phyloP scores from a whole-genome alignment of 2,113 vertebrate species.

The Monopterus albus region DNA sequence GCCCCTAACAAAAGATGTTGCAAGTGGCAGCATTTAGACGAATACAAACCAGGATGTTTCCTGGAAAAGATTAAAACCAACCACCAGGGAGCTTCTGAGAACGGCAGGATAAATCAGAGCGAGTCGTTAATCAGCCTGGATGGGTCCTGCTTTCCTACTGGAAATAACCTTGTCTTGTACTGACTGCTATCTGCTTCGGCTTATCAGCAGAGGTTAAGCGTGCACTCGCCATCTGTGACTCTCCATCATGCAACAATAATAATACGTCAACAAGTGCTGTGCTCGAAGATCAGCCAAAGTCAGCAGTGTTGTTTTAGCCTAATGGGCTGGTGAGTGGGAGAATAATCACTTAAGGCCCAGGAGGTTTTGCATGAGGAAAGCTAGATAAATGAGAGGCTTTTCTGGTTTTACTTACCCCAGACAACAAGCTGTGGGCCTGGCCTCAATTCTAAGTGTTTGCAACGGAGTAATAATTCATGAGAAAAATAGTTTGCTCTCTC shows the following conservation, averaged over 20 bases:
- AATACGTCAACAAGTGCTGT: neutral
- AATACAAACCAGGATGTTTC: too few species aligned
- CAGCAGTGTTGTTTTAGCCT: constrained; percentile 43
- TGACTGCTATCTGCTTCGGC: constrained; percentile 33
- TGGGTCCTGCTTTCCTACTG: constrained; percentile 9
- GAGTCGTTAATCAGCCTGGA: constrained; percentile 37
- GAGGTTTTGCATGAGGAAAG: constrained; percentile 39
- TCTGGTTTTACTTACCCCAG: constrained; percentile 19
- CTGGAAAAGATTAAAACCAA: constrained; percentile 41
- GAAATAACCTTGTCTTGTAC: constrained; percentile 37
- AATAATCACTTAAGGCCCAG: constrained; percentile 52
- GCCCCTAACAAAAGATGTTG: too few species aligned
- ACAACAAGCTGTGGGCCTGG: constrained; percentile 24
- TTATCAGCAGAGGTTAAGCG: constrained; percentile 46
- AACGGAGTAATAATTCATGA: constrained; percentile 59
- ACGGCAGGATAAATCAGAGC: constrained; percentile 3
- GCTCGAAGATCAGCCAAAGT: constrained; percentile 46
- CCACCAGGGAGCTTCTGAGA: neutral
- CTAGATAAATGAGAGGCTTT: constrained; percentile 36
- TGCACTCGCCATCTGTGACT: constrained; percentile 11
- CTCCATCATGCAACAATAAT: constrained; percentile 28
- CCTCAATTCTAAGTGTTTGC: constrained; percentile 36
- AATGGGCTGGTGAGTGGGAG: constrained; percentile 45
- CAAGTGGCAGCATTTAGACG: too few species aligned
- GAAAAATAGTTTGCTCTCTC: constrained; percentile 25